Conservation (phyloP, 2,888 invertebrate genomes). For the Himalopsyche kuldschensis region DNA sequence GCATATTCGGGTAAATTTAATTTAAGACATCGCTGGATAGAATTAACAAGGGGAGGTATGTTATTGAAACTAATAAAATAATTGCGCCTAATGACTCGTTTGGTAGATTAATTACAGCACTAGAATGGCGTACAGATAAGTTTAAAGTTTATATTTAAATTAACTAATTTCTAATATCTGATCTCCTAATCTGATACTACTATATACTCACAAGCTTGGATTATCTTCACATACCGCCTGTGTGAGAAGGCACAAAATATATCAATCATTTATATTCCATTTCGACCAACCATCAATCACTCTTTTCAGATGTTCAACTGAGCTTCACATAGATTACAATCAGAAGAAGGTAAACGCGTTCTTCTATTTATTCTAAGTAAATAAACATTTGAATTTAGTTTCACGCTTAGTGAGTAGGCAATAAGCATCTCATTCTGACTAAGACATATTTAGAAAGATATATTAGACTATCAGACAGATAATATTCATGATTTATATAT, state of each 20-base stretch:
- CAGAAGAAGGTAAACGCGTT: not conserved
- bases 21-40: no score
- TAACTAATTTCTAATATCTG: not conserved
- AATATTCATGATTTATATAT: no score
- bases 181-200: not conserved
- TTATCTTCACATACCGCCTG: not conserved
- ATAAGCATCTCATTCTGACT: not conserved
- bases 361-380: not conserved
- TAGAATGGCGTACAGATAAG: no score
- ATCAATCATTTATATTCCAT: not conserved
- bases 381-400: not conserved
- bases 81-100: no score
- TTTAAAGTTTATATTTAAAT: no score
- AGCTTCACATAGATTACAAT: not conserved
- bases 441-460: not conserved
- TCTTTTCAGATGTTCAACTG: not conserved
- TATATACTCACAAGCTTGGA: not conserved
- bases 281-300: not conserved
- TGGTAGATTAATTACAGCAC: no score
- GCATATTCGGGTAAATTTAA: no score
- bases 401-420: not conserved
- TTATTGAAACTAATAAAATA: no score
- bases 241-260: not conserved
- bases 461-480: not conserved
- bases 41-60: no score